phyloP scores from a whole-genome alignment of 1,140 invertebrate species.

The Lysiphlebus fabarum region DNA sequence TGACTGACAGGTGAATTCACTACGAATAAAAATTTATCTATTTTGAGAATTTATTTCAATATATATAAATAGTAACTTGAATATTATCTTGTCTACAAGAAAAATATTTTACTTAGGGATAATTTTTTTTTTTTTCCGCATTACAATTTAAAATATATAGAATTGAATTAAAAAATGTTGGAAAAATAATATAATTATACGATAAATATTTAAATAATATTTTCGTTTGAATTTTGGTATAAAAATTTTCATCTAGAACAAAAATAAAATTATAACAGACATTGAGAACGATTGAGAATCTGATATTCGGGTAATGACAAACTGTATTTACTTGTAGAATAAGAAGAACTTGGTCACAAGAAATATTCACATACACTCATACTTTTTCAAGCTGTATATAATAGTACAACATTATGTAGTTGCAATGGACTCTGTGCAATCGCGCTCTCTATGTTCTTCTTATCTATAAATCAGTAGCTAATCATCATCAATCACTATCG shows the following conservation, averaged over 20 bases:
- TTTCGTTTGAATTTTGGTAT: too few species aligned
- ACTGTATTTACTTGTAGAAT: conserved; percentile 27
- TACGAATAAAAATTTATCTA: too few species aligned
- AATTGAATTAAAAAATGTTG: too few species aligned
- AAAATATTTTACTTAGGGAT: too few species aligned
- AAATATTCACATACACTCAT: conserved; percentile 1
- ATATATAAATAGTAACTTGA: too few species aligned
- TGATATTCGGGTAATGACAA: conserved; percentile 33
- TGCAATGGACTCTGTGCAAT: conserved; percentile 20
- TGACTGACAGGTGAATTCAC: conserved; percentile 22
- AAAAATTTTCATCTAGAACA: too few species aligned
- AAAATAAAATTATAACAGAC: too few species aligned
- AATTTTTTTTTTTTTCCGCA: neutral
- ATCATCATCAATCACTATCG: conserved; percentile 54
- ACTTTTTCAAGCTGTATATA: conserved; percentile 5
- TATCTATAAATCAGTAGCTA: conserved; percentile 52
- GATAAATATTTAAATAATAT: too few species aligned
- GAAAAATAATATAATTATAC: too few species aligned
- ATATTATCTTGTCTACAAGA: too few species aligned
- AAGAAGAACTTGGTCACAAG: conserved; percentile 25
- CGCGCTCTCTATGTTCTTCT: conserved; percentile 36
- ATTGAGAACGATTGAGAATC: conserved; percentile 10
- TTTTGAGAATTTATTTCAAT: neutral
- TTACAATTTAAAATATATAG: too few species aligned
- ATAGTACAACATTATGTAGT: conserved; percentile 3